Base-by-base conservation (phyloP, 2,113 vertebrate genomes). In the Mugil cephalus region DNA sequence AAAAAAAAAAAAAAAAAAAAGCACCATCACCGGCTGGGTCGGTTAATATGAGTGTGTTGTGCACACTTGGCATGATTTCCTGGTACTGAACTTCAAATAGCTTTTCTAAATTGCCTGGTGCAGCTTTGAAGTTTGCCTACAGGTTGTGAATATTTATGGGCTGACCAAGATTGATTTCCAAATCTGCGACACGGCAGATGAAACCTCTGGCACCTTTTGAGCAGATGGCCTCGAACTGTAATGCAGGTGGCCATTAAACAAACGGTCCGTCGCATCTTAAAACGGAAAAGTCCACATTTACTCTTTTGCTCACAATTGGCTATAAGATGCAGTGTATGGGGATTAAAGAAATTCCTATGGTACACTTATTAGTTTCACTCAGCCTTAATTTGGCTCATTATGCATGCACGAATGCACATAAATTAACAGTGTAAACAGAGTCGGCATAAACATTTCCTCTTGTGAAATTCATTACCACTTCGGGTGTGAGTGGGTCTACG, bases 401-500 rank as follows among this genome's bases (percentile, higher is more conserved):
- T 83, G 66, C 86, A 90, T 81, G 81, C 77, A 82, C 67, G 53
- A 77, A 80, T 64, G 80, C 88, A 83, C 83, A 88, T 86, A 87
- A 87, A 91, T 92, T 91, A 90, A 67, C 15, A 34, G 67, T 42
- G 85, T 89, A 91, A 91, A 92, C 80, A 89, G 69, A 87, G 64
- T 53, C n/a, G 40, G 81, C 47, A 66, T 82, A 76, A 91, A 91
- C 83, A 88, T 73, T 83, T 86, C 75, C 80, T 74, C 80, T 81
- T 70, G 69, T 70, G 74, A 88, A 88, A 83, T 79, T 88, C 87
- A 88, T 92, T 90, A 91, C 88, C 89, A 86, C 85, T 84, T 80
- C 77, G 77, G 82, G 77, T 86, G 65, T 15, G 77, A 69, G 77
- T 52, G 81, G 82, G 77, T 79, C 80, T 78, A 55, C 34, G 34